These are phyloP conservation scores for Lapara coniferarum DNA, from an alignment of 2,888 invertebrate genomes.

Conservation along the genomic window DNA sequence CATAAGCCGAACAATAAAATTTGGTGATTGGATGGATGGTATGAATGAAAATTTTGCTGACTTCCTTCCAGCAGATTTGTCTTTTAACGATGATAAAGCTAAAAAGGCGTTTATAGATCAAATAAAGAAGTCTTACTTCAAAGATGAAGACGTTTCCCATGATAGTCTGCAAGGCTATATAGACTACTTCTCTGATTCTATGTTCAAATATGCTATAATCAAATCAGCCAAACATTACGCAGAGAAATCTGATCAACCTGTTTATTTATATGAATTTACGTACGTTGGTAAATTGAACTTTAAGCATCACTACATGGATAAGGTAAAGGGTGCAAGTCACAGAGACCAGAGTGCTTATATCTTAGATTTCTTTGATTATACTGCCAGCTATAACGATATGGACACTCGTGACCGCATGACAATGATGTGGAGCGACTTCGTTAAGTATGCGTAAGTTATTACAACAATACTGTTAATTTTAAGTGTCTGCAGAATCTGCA, in stretches of 20 bases:
- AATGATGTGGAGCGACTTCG: conserved; percentile 73
- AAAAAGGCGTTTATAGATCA: conserved; percentile 51
- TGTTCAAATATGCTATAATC: conserved; percentile 72
- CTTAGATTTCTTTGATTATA: conserved; percentile 65
- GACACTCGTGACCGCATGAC: conserved; percentile 69
- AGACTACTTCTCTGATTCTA: conserved; percentile 73
- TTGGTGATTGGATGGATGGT: conserved; percentile 63
- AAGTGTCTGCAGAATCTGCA: background rate
- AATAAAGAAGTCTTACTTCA: conserved; percentile 64
- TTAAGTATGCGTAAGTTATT: conserved; percentile 68
- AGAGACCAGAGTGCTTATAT: conserved; percentile 73
- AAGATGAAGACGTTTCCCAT: conserved; percentile 54
- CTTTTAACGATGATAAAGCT: conserved; percentile 51
- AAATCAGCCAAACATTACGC: conserved; percentile 68
- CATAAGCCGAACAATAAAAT: conserved; percentile 64
- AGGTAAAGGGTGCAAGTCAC: conserved; percentile 70
- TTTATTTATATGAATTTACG: conserved; percentile 71
- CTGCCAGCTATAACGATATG: conserved; percentile 60
- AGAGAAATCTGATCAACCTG: conserved; percentile 47
- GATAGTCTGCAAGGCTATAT: conserved; percentile 60
- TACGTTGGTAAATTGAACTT: conserved; percentile 68
- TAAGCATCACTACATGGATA: conserved; percentile 65
- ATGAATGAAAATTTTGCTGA: conserved; percentile 70
- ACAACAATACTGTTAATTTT: background rate
- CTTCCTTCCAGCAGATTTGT: conserved; percentile 69